Percentiles rank a stretch among this genome's conserved stretches.
Evolutionary conservation across 2,797 vertebrate species (phyloP).

Genomic region (Muscicapa comitata): DNA sequence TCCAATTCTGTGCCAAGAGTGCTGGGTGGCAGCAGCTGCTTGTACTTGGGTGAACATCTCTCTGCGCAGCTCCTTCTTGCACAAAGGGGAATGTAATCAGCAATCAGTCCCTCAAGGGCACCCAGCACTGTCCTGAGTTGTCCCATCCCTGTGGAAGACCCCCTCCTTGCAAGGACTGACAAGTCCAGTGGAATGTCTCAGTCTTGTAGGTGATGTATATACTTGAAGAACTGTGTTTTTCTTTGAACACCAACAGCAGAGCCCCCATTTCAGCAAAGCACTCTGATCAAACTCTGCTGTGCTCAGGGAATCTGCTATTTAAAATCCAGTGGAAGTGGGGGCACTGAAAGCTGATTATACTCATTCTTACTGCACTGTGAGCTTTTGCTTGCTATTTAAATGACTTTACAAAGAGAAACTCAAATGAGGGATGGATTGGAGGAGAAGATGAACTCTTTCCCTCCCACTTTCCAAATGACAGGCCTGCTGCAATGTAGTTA

Average conservation of each 20-base stretch:
- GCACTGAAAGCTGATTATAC: neutral
- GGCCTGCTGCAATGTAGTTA: neutral
- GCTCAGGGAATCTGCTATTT: neutral
- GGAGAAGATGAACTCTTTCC: neutral
- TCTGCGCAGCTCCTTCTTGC: neutral
- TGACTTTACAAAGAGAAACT: constrained; percentile 10
- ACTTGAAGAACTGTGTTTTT: neutral
- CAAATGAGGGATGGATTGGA: neutral
- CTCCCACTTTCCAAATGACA: constrained; percentile 7
- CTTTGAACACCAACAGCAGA: neutral
- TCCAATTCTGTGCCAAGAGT: neutral
- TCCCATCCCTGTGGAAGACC: neutral
- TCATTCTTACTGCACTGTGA: neutral
- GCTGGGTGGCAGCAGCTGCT: neutral
- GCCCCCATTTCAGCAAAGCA: neutral
- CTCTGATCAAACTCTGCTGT: neutral
- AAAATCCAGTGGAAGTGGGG: neutral
- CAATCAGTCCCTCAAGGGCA: neutral
- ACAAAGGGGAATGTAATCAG: neutral
- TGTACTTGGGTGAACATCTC: neutral
- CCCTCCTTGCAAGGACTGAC: neutral
- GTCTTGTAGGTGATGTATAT: neutral
- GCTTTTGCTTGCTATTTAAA: neutral
- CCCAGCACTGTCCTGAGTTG: neutral
- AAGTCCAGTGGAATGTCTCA: neutral